Conservation (phyloP, 1,140 invertebrate species). For the Papilio machaon region DNA sequence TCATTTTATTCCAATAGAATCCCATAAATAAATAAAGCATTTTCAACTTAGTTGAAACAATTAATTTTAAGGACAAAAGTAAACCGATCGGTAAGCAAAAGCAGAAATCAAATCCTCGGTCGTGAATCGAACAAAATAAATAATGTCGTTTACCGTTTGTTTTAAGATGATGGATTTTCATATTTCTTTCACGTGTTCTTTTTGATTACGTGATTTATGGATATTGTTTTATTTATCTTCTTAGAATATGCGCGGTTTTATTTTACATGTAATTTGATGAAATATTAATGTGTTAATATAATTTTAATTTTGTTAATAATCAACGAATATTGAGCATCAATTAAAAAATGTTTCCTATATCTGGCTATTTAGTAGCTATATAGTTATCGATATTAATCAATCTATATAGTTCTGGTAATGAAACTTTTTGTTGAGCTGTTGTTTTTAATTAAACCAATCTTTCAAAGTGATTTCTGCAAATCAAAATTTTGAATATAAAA, state of each 20-base stretch:
- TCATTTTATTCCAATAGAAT: neutral
- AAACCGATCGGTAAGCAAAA: neutral
- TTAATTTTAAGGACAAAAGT: neutral
- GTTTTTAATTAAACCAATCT: too few species aligned
- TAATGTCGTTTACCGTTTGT: slow-evolving; percentile 15
- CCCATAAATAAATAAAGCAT: neutral
- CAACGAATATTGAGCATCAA: too few species aligned
- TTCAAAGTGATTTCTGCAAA: too few species aligned
- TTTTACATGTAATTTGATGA: neutral
- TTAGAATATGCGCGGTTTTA: neutral
- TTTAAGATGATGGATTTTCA: slow-evolving; percentile 27
- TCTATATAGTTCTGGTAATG: too few species aligned
- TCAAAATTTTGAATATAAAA: too few species aligned
- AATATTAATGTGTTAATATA: neutral
- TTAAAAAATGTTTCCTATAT: too few species aligned
- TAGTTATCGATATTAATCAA: too few species aligned
- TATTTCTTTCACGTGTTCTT: neutral
- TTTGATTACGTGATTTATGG: slow-evolving; percentile 14
- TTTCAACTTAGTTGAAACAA: neutral
- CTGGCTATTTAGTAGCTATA: too few species aligned
- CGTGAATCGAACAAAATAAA: slow-evolving; percentile 6
- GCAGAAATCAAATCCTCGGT: neutral
- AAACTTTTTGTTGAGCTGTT: too few species aligned
- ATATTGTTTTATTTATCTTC: slow-evolving; percentile 17
- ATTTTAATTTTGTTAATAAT: neutral